phyloP scores from a whole-genome alignment of 2,888 invertebrate species.

The Trachelus stipa region DNA sequence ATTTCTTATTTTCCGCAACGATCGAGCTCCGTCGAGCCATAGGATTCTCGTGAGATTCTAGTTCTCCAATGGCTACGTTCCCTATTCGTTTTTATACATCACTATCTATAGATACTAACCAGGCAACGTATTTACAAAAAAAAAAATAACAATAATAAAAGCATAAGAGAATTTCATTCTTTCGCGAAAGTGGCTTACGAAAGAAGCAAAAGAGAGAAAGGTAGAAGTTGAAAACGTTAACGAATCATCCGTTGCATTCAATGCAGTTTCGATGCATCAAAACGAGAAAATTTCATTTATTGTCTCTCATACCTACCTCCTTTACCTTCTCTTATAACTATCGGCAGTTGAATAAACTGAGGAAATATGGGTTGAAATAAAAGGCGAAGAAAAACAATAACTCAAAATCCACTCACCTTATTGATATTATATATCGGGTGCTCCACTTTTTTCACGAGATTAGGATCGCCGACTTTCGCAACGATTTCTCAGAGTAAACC shows the following conservation, averaged over 20 bases:
- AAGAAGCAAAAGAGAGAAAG: not conserved
- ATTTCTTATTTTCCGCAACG: conserved; percentile 5
- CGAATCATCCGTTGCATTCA: not conserved
- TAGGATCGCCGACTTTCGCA: not conserved
- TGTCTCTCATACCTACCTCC: not conserved
- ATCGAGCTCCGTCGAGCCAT: not conserved
- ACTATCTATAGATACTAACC: not conserved
- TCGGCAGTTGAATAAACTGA: not conserved
- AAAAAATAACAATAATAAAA: not conserved
- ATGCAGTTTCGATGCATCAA: not conserved
- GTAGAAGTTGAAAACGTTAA: not conserved
- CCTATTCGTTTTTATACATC: not conserved
- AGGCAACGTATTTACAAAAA: not conserved
- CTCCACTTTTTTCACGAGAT: not conserved
- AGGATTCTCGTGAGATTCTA: not conserved
- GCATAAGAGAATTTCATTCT: not conserved
- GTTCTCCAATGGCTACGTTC: not conserved
- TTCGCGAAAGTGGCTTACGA: not conserved
- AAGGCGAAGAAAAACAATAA: not conserved
- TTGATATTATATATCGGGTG: not conserved
- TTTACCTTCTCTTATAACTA: not conserved
- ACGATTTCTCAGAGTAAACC: not conserved
- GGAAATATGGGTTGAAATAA: not conserved
- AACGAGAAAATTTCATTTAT: not conserved
- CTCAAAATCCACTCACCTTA: not conserved